Conservation (phyloP, 2,888 invertebrate genomes). For the Lamproptera curius region DNA sequence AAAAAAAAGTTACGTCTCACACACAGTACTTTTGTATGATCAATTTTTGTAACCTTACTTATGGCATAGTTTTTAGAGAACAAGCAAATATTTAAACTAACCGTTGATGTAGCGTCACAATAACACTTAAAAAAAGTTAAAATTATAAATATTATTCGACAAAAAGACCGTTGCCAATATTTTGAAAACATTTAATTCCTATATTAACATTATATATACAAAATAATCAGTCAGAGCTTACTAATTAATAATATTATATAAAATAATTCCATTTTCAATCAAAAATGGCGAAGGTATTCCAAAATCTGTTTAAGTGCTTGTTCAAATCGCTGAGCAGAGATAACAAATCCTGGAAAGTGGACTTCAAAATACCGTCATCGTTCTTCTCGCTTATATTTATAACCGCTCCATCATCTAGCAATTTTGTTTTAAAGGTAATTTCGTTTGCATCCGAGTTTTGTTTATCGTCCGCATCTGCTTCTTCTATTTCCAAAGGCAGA, state of each 20-base stretch:
- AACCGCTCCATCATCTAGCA: constrained; percentile 40
- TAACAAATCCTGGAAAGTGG: constrained; percentile 48
- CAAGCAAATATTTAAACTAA: background rate
- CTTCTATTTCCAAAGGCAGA: constrained; percentile 34
- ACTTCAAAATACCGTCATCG: constrained; percentile 44
- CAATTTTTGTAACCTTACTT: too few species aligned
- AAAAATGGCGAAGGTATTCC: constrained; percentile 50
- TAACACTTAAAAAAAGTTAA: background rate
- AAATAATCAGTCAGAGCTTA: constrained; percentile 2
- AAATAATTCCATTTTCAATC: constrained; percentile 40
- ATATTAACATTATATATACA: constrained; percentile 12
- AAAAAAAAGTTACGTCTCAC: too few species aligned
- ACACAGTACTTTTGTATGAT: too few species aligned
- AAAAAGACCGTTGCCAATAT: background rate
- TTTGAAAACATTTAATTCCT: background rate
- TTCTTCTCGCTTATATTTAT: constrained; percentile 41
- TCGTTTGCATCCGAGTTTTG: constrained; percentile 30
- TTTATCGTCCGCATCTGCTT: constrained; percentile 25
- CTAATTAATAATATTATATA: background rate
- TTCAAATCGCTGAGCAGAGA: constrained; percentile 53
- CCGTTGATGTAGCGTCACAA: too few species aligned
- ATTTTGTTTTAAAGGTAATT: constrained; percentile 41
- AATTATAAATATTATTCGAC: background rate
- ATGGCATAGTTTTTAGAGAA: too few species aligned
- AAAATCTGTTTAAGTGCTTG: constrained; percentile 53